phyloP scores from a whole-genome alignment of 2,797 vertebrate species.

The Muscicapa striata region DNA sequence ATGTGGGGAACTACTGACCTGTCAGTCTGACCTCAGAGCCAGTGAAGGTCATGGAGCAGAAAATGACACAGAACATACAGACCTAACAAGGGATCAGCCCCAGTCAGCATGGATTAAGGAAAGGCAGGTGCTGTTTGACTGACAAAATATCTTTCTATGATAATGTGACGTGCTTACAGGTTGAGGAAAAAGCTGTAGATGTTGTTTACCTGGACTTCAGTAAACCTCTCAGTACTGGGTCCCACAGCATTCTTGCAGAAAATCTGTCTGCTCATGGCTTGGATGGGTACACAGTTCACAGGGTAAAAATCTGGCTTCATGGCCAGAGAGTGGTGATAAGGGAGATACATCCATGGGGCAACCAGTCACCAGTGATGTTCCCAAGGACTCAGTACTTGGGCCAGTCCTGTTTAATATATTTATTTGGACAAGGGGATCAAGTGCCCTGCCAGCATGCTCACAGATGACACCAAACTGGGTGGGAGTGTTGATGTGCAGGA shows the following conservation, averaged over 20 bases:
- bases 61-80: not conserved
- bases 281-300: rapidly evolving
- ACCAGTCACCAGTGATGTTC: not conserved
- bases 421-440: not conserved
- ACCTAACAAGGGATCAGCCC: not conserved
- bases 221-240: not conserved
- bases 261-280: not conserved
- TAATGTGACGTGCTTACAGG: not conserved
- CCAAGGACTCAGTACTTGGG: not conserved
- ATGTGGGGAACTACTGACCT: not conserved
- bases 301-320: not conserved
- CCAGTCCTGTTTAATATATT: not conserved
- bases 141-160: not conserved
- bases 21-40: not conserved
- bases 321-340: not conserved
- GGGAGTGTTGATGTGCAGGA: too few relatives aligned
- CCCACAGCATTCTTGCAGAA: not conserved
- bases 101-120: not conserved
- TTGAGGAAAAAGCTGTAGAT: not conserved
- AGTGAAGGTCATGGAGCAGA: not conserved
- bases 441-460: not conserved
- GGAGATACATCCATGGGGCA: not conserved
- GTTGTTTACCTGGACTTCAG: not conserved
- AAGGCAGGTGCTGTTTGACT: not conserved
- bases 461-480: too few relatives aligned